Conservation (phyloP, 1,140 invertebrate species). For the Drosophila bipectinata region DNA sequence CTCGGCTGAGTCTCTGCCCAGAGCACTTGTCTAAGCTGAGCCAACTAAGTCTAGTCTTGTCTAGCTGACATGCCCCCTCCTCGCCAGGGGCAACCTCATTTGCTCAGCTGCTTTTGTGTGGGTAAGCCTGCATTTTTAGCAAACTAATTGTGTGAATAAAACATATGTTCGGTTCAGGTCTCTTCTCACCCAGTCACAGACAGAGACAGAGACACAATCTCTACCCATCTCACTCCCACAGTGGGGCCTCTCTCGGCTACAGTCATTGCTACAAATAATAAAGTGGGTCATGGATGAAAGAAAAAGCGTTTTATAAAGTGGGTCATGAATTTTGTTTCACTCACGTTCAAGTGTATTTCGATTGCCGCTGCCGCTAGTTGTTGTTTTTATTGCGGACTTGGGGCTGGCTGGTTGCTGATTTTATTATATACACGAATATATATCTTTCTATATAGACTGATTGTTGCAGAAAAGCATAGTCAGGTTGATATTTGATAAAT, state of each 20-base stretch:
- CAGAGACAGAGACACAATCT: not conserved
- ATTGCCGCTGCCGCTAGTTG: constrained; percentile 64
- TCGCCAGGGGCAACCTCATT: constrained; percentile 37
- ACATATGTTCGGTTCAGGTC: constrained; percentile 60
- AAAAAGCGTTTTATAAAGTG: constrained; percentile 83
- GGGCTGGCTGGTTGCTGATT: constrained; percentile 26
- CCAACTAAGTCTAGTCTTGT: constrained; percentile 40
- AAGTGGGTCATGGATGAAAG: constrained; percentile 83
- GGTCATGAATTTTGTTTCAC: constrained; percentile 83
- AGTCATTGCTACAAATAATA: constrained; percentile 79
- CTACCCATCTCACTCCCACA: constrained; percentile 16
- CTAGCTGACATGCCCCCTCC: constrained; percentile 13
- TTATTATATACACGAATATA: constrained; percentile 20
- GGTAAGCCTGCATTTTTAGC: constrained; percentile 66
- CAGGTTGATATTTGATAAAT: constrained; percentile 47
- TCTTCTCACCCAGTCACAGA: constrained; percentile 2
- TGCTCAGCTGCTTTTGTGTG: constrained; percentile 64
- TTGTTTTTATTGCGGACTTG: constrained; percentile 18
- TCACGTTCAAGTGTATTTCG: constrained; percentile 83
- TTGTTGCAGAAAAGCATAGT: constrained; percentile 43
- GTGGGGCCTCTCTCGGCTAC: constrained; percentile 31
- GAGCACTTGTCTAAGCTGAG: constrained; percentile 25
- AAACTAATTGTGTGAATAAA: constrained; percentile 78
- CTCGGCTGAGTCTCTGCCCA: not conserved
- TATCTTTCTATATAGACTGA: constrained; percentile 18